Conservation (phyloP, 2,797 vertebrate species). For the Avahi laniger region DNA sequence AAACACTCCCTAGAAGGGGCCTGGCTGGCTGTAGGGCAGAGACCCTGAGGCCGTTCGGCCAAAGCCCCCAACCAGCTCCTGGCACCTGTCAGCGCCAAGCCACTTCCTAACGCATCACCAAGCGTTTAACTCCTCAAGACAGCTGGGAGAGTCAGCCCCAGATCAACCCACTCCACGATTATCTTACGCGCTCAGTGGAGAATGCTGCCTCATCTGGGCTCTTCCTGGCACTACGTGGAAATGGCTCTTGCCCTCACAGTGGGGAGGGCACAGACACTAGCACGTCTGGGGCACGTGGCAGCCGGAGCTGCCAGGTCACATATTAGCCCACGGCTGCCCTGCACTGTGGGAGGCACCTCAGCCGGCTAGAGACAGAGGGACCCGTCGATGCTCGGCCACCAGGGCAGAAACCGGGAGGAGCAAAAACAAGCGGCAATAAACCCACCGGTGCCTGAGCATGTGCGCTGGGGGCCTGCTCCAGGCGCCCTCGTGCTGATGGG, state of each 20-base stretch:
- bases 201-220: not conserved
- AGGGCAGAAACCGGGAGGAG: not conserved
- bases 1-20: not conserved
- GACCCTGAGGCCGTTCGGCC: not conserved
- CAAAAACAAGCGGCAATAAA: not conserved
- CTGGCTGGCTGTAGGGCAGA: not conserved
- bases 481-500: not conserved
- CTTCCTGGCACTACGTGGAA: accelerated
- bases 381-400: not conserved
- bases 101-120: not conserved
- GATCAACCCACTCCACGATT: accelerated
- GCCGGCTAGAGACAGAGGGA: not conserved
- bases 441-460: too few species aligned
- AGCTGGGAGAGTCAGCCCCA: not conserved
- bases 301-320: not conserved
- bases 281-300: not conserved
- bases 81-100: too few species aligned
- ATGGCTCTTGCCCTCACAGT: not conserved
- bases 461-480: not conserved
- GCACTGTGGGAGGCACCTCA: accelerated
- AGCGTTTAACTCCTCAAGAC: not conserved
- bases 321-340: not conserved
- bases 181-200: not conserved
- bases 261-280: not conserved
- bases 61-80: too few species aligned